phyloP scores from a whole-genome alignment of 2,797 vertebrate genomes.

The Sarcophilus harrisii region DNA sequence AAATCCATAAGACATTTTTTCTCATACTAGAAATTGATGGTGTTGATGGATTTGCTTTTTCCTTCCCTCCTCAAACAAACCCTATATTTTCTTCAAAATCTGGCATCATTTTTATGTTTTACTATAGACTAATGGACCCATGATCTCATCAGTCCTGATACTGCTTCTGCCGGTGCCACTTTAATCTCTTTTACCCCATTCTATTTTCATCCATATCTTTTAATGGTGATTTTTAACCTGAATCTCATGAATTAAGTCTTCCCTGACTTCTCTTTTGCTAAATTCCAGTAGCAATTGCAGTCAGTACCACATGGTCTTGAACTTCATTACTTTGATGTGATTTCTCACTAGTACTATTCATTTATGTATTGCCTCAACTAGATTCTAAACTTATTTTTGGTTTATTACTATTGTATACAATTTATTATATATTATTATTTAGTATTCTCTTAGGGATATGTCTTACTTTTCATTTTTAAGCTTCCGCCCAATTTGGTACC shows the following conservation, averaged over 20 bases:
- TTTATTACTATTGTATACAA: background rate
- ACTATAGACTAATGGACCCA: too few relatives aligned
- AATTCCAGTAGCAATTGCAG: background rate
- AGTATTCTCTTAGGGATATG: background rate
- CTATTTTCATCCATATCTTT: too few relatives aligned
- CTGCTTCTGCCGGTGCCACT: too few relatives aligned
- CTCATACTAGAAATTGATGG: background rate
- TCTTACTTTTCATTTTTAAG: background rate
- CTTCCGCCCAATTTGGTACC: background rate
- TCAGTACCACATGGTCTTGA: background rate
- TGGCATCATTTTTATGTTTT: background rate
- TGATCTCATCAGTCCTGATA: too few relatives aligned
- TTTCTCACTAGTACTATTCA: background rate
- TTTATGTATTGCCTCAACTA: background rate
- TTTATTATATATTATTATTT: background rate
- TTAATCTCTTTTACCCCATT: too few relatives aligned
- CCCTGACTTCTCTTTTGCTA: background rate
- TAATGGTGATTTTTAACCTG: too few relatives aligned
- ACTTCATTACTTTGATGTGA: background rate
- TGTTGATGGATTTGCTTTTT: background rate
- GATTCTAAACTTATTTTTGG: conserved; percentile 22
- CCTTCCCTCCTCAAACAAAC: background rate
- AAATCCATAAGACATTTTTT: background rate
- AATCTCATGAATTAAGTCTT: too few relatives aligned
- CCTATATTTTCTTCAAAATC: conserved; percentile 22